Evolutionary conservation across 2,888 invertebrate species (phyloP).

Genomic region (Pristionchus fissidentatus): DNA sequence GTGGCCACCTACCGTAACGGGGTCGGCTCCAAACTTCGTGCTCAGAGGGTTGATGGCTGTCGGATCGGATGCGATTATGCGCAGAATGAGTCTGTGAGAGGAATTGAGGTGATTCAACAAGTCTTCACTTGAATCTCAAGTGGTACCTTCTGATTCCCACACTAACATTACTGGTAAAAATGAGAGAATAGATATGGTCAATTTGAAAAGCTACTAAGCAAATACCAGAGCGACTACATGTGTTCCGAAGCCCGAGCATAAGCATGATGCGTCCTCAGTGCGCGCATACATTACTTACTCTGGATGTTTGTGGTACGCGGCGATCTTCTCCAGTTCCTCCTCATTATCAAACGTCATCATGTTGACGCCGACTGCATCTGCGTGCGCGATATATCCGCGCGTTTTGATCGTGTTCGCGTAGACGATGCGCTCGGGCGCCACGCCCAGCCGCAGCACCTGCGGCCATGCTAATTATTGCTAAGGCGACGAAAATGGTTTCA

Average conservation of each 20-base stretch:
- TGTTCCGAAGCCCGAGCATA: no score
- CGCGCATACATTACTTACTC: conserved; percentile 54
- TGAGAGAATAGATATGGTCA: neutral
- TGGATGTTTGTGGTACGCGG: conserved; percentile 63
- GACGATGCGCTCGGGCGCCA: neutral
- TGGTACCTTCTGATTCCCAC: neutral
- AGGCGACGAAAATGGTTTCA: neutral
- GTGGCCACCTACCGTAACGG: conserved; percentile 55
- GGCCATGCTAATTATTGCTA: neutral
- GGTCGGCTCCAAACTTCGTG: conserved; percentile 75
- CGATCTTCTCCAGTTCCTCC: conserved; percentile 71
- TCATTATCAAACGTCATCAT: conserved; percentile 75
- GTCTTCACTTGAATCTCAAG: no score
- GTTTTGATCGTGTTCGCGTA: conserved; percentile 74
- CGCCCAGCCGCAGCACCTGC: neutral
- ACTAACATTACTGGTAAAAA: neutral
- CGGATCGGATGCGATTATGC: conserved; percentile 84
- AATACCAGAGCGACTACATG: no score
- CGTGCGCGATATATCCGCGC: conserved; percentile 71
- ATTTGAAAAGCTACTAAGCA: neutral
- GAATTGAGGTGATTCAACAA: neutral
- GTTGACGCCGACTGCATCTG: conserved; percentile 60
- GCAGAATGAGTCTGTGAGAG: conserved; percentile 84
- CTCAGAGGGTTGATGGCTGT: conserved; percentile 85
- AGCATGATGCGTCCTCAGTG: no score